Conservation (phyloP, 2,797 vertebrate species). For the Calcarius lapponicus region DNA sequence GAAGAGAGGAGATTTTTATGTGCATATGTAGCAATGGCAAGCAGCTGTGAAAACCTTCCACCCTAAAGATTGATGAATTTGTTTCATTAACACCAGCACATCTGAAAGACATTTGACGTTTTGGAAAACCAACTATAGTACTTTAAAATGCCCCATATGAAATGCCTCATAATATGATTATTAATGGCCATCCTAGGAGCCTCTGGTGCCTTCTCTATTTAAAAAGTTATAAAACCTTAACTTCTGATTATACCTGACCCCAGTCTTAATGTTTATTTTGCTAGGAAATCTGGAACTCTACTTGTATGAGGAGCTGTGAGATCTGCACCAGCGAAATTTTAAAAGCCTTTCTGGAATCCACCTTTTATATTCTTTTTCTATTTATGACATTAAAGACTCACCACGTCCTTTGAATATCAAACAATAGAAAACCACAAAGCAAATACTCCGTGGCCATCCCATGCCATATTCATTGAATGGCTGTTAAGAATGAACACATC, state of each 20-base stretch:
- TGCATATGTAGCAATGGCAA: constrained; percentile 41
- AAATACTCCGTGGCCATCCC: not conserved
- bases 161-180: not conserved
- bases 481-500: not conserved
- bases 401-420: not conserved
- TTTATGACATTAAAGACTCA: not conserved
- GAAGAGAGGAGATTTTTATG: constrained; percentile 43
- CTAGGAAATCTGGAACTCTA: not conserved
- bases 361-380: not conserved
- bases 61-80: constrained; percentile 64
- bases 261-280: not conserved
- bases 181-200: not conserved
- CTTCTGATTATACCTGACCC: not conserved
- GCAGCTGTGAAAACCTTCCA: constrained; percentile 51
- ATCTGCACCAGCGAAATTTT: not conserved
- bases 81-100: constrained; percentile 66
- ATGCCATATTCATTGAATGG: not conserved
- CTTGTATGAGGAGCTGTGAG: not conserved
- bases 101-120: constrained; percentile 68
- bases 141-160: constrained; percentile 33
- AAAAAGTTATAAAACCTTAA: not conserved
- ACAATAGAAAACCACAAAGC: not conserved
- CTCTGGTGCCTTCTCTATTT: not conserved
- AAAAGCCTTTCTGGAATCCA: not conserved
- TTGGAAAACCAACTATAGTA: constrained; percentile 44